Base-by-base conservation (phyloP, 1,140 invertebrate species). In the Lucilia sericata region DNA sequence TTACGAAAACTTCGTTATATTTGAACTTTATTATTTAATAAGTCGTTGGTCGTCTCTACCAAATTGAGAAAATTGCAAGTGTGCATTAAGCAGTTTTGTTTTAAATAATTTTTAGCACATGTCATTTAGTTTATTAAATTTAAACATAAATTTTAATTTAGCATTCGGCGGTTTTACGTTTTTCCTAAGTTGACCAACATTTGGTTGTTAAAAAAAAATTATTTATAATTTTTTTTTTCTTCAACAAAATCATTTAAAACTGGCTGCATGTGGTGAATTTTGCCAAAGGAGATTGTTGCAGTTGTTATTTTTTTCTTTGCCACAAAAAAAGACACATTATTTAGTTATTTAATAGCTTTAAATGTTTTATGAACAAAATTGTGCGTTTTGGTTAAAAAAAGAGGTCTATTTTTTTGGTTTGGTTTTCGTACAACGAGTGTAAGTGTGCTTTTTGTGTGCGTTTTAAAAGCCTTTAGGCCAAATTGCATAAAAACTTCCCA, bases 401-500 rank as follows among this genome's bases (percentile, higher is more conserved):
- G 51, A 55, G 51, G 12, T 17, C 51, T 55, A n/a, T 17, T 70
- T n/a, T 13, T 13, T 60, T 60, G 13, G 8, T 70, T 8, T 70
- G 13, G 65, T 70, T 70, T 60, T 70, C n/a, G 19, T 65, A n/a
- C 7, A 21, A 21, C 3, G 19, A 21, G 21, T 25, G n/a, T 17
- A 4, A 65, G 60, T 10, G 65, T 60, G 55, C 55, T 12, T 17
- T 60, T 60, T 60, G 5, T 7, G 25, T 30, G 25, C 25, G 25
- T 30, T 30, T 30, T 3, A 30, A 30, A 30, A 10, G 65, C n/a
- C 65, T 70, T 70, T 70, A 21, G 19, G 19, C 19, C 10, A 70
- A 21, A 70, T 70, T 70, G 65, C 65, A 70, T 70, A 70, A 75
- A 55, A 55, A 55, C 74, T 76, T 76, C 82, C 82, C 74, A 83